Evolutionary conservation across 2,888 invertebrate species (phyloP).

Genomic region (Drosophila anceps): DNA sequence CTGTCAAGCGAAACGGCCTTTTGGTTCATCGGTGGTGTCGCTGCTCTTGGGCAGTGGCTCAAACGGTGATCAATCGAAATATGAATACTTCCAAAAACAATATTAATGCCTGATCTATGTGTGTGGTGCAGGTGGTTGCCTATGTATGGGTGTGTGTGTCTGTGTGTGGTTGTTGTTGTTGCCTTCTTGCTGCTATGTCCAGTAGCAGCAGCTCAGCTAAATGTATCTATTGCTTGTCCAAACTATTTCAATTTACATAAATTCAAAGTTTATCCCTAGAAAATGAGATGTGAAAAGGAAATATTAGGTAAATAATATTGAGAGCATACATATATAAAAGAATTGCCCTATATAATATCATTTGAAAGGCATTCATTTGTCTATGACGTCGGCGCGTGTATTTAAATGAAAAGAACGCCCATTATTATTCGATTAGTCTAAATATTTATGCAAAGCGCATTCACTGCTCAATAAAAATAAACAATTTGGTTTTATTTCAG

Average conservation of each 20-base stretch:
- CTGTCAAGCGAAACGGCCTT: constrained; percentile 81
- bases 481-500: constrained; percentile 37
- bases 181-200: constrained; percentile 20
- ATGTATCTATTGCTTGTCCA: constrained; percentile 28
- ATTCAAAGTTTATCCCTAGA: constrained; percentile 65
- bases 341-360: not conserved
- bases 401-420: constrained; percentile 32
- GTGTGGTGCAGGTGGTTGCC: not conserved
- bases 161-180: constrained; percentile 14
- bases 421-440: constrained; percentile 44
- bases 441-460: constrained; percentile 62
- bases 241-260: constrained; percentile 41
- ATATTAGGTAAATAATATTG: not conserved
- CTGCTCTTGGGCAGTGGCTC: constrained; percentile 62
- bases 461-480: constrained; percentile 52
- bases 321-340: too few relatives aligned
- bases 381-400: constrained; percentile 56
- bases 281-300: not conserved
- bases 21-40: constrained; percentile 83
- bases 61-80: constrained; percentile 42
- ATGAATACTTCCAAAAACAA: constrained; percentile 2
- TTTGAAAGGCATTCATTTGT: constrained; percentile 13
- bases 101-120: not conserved
- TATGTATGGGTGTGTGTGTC: not conserved
- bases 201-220: constrained; percentile 43